Conservation (phyloP, 2,888 invertebrate species). For the Brassicogethes aeneus region DNA sequence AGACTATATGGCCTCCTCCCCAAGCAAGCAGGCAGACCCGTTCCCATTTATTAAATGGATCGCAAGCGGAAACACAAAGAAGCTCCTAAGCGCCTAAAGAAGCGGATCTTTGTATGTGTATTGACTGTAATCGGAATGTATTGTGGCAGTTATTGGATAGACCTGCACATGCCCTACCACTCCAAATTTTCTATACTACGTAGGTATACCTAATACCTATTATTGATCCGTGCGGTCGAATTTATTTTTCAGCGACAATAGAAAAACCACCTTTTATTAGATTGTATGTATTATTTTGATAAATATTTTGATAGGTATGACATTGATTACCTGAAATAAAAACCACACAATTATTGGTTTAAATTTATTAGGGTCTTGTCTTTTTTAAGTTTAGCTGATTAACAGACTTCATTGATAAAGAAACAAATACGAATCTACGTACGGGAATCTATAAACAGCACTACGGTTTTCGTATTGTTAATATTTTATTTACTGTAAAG, state of each 20-base stretch:
- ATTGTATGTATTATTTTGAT: too few relatives aligned
- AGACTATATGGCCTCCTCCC: constrained; percentile 4
- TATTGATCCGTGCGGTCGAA: constrained; percentile 11
- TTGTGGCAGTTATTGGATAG: constrained; percentile 22
- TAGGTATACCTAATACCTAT: constrained; percentile 17
- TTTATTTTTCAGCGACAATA: neutral
- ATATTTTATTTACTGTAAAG: too few relatives aligned
- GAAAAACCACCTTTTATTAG: neutral
- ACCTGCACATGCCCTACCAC: constrained; percentile 18
- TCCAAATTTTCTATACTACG: constrained; percentile 9
- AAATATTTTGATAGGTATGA: too few relatives aligned
- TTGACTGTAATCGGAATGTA: constrained; percentile 20
- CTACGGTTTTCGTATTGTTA: too few relatives aligned
- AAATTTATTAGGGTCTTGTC: too few relatives aligned
- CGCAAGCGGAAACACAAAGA: constrained; percentile 1
- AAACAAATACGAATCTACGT: too few relatives aligned
- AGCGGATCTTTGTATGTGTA: constrained; percentile 19
- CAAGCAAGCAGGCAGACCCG: neutral
- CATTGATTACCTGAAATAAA: too few relatives aligned
- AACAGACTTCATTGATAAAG: too few relatives aligned
- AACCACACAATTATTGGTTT: too few relatives aligned
- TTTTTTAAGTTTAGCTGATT: too few relatives aligned
- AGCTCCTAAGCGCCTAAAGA: constrained; percentile 4
- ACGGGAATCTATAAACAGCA: too few relatives aligned
- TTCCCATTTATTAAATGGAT: neutral